Evolutionary conservation across 2,797 vertebrate species (phyloP), one percentile per base, ranked within the genome.

Genomic region (Rachycentron canadum): DNA sequence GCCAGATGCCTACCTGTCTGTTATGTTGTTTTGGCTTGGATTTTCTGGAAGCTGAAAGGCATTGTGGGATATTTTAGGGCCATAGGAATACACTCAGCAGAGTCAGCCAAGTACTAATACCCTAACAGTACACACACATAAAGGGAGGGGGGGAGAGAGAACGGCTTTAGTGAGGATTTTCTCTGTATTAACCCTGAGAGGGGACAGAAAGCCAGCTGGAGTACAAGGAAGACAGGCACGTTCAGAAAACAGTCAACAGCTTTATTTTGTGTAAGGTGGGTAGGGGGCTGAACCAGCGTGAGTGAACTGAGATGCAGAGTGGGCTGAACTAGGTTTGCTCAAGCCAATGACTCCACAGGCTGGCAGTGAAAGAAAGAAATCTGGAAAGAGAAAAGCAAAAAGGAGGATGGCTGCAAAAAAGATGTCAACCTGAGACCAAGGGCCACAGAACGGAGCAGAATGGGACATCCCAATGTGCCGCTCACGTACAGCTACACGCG

Each of bases 131-230:
- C 65, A 34, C 45, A 49, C 69, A 76, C 55, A 58, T 43, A 49
- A 40, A 38, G 2, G 0, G 13, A 38, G 63, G 19, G 50, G 47
- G 49, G 47, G 69, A 32, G 77, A n/a, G 73, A 23, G 79, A 70
- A 17, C 41, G 66, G 91, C 79, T 87, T 93, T 91, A 86, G 68
- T 14, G 71, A 69, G 91, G 93, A 93, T 92, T 92, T 90, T 69
- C 86, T 80, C 16, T 65, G 73, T 50, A 78, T 89, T 92, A 91
- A 89, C 88, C 68, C 79, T 43, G 70, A 76, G 63, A 82, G 43
- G 21, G 23, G 69, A 83, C 69, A 40, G 62, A 16, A 40, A 78
- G 34, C 73, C 62, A 77, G 76, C 74, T 73, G 69, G 75, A 79
- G 67, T 17, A 32, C n/a, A 21, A 61, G 26, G 57, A 58, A 61